A percentile compares a stretch with the other conserved stretches of the same genome.
Evolutionary conservation across 2,113 vertebrate genomes (phyloP).

Genomic region (Thryonomys swinderianus): DNA sequence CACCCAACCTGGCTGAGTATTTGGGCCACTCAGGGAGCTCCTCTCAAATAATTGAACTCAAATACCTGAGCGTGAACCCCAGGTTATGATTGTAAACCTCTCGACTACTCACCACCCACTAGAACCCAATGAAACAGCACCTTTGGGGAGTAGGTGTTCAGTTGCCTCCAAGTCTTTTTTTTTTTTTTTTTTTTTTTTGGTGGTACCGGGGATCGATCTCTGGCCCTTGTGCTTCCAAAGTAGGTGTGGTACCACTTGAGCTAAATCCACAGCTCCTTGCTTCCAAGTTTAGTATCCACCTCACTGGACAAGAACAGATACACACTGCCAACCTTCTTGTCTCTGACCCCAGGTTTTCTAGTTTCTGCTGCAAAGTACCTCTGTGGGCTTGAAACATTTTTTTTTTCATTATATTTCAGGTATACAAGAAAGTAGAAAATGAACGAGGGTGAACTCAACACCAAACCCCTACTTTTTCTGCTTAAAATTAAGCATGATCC

Average conservation of each 20-base stretch:
- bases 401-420: constrained; percentile 27
- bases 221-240: too few species aligned
- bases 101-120: neutral
- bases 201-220: too few species aligned
- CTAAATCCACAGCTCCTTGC: too few species aligned
- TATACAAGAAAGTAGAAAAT: constrained; percentile 7
- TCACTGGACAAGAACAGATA: neutral
- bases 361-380: neutral
- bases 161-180: too few species aligned
- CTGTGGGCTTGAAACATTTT: neutral
- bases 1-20: neutral
- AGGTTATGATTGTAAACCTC: neutral
- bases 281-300: neutral
- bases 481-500: neutral
- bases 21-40: neutral
- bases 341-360: neutral
- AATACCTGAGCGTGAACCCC: neutral
- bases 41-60: neutral
- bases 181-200: too few species aligned
- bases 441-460: neutral
- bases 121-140: neutral
- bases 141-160: neutral
- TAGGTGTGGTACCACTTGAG: too few species aligned
- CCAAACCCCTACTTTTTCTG: neutral
- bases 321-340: neutral